Evolutionary conservation across 1,140 invertebrate genomes (phyloP), one percentile per base, ranked within the genome.

Genomic region (Elysia chlorotica): DNA sequence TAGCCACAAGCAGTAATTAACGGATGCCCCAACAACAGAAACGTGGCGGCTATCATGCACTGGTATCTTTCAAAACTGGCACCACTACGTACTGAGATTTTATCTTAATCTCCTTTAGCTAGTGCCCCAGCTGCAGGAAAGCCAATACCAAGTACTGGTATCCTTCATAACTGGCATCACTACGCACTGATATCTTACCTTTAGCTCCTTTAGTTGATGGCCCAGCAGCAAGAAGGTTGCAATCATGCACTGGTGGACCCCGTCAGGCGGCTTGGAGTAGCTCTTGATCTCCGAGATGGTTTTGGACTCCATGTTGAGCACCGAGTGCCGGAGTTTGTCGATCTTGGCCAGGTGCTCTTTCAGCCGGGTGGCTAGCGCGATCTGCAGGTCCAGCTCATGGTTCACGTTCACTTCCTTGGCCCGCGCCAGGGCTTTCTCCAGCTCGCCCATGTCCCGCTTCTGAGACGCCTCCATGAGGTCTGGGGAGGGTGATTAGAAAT

Each of bases 151-250:
- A n/a, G n/a, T n/a, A n/a, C n/a, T n/a, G n/a, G n/a, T n/a, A n/a
- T n/a, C n/a, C n/a, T n/a, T n/a, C n/a, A n/a, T n/a, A n/a, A n/a
- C n/a, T n/a, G n/a, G n/a, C n/a, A n/a, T n/a, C n/a, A n/a, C n/a
- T n/a, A n/a, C n/a, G n/a, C n/a, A n/a, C n/a, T n/a, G n/a, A n/a
- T n/a, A 31, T 31, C 62, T 36, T 73, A 84, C 82, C 76, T 83
- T 78, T 5, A 83, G 74, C 41, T 84, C 80, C 67, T 82, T 82
- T 21, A 76, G 69, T 14, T 77, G 36, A 62, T 79, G 70, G 35
- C 82, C 83, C 17, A 84, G 74, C 61, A 86, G 73, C 36, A 83
- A 66, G 66, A 83, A 83, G 0, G 83, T 79, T 10, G 80, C 82
- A 74, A 78, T 79, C 57, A 84, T 76, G 14, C 80, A 79, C 65